A percentile compares a stretch with the other conserved stretches of the same genome.
Evolutionary conservation across 2,888 invertebrate genomes (phyloP).

Genomic region (Protula sp.): DNA sequence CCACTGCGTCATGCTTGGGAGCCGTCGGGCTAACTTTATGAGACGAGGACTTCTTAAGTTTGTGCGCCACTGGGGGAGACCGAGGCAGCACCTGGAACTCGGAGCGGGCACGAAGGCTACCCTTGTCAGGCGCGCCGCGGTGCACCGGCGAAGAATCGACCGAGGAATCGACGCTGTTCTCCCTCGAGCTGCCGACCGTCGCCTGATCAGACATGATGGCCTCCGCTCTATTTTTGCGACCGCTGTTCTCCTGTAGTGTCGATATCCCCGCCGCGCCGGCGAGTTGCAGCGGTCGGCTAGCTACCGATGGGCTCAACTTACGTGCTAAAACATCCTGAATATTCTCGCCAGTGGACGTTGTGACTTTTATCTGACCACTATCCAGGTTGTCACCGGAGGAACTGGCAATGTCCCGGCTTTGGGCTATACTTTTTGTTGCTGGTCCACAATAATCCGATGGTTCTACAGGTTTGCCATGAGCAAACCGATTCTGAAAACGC

Average conservation of each 20-base stretch:
- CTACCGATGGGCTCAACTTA: slow-evolving; percentile 65
- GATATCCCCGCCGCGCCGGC: neutral
- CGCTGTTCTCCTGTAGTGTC: neutral
- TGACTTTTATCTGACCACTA: neutral
- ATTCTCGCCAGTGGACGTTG: neutral
- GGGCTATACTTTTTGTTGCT: slow-evolving; percentile 1
- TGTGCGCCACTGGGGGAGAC: slow-evolving; percentile 11
- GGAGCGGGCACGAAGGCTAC: neutral
- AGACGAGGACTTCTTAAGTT: neutral
- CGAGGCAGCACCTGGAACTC: slow-evolving; percentile 5
- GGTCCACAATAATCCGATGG: too few relatives aligned
- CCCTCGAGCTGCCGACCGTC: neutral
- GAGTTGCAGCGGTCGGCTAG: neutral
- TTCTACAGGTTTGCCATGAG: too few relatives aligned
- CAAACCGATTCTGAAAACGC: neutral
- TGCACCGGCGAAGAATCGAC: too few relatives aligned
- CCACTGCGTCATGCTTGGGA: neutral
- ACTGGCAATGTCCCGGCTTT: slow-evolving; percentile 18
- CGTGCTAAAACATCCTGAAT: neutral
- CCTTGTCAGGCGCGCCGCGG: neutral
- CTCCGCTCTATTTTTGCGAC: too few relatives aligned
- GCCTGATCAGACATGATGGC: too few relatives aligned
- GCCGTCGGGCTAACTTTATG: neutral
- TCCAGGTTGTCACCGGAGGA: slow-evolving; percentile 17
- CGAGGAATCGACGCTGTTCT: neutral